Percentiles rank a stretch among this genome's conserved stretches.
These are phyloP conservation scores for Pogonomyrmex californicus DNA, from an alignment of 1,140 invertebrate genomes.

Conservation along the genomic window DNA sequence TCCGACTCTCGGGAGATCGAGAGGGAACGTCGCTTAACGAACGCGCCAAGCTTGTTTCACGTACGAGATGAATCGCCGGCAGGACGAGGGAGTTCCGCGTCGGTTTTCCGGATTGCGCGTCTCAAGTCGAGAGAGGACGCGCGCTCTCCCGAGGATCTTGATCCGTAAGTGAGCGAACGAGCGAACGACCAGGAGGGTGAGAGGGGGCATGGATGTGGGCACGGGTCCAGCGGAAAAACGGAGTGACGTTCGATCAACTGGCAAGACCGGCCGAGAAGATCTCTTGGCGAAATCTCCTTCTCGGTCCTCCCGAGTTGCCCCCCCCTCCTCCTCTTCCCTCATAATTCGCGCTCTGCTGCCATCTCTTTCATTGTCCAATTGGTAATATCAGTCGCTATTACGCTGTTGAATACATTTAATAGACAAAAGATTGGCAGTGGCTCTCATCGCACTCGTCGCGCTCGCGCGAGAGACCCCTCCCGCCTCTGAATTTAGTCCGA, in stretches of 20 bases:
- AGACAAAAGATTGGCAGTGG: slow-evolving; percentile 83
- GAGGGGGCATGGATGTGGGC: neutral
- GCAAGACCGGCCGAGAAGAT: slow-evolving; percentile 5
- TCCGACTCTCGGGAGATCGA: slow-evolving; percentile 72
- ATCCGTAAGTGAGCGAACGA: neutral
- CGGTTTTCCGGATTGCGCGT: neutral
- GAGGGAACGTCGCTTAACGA: slow-evolving; percentile 74
- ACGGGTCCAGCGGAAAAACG: slow-evolving; percentile 38
- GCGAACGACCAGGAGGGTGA: neutral
- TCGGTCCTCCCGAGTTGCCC: neutral
- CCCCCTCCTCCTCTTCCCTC: neutral
- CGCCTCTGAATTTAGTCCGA: slow-evolving; percentile 55
- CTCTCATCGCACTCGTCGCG: slow-evolving; percentile 73
- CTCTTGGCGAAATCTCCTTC: slow-evolving; percentile 68
- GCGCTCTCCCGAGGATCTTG: neutral
- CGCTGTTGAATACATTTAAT: slow-evolving; percentile 83
- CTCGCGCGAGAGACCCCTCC: neutral
- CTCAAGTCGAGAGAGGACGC: neutral
- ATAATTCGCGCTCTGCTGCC: slow-evolving; percentile 78
- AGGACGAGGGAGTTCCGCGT: neutral
- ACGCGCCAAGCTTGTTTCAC: slow-evolving; percentile 47
- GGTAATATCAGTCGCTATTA: slow-evolving; percentile 84
- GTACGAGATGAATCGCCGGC: neutral
- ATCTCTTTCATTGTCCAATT: slow-evolving; percentile 84
- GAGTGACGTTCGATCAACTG: slow-evolving; percentile 45